A percentile compares a stretch with the other conserved stretches of the same genome.
phyloP scores from a whole-genome alignment of 1,140 invertebrate species.

The Ditylenchus dipsaci region DNA sequence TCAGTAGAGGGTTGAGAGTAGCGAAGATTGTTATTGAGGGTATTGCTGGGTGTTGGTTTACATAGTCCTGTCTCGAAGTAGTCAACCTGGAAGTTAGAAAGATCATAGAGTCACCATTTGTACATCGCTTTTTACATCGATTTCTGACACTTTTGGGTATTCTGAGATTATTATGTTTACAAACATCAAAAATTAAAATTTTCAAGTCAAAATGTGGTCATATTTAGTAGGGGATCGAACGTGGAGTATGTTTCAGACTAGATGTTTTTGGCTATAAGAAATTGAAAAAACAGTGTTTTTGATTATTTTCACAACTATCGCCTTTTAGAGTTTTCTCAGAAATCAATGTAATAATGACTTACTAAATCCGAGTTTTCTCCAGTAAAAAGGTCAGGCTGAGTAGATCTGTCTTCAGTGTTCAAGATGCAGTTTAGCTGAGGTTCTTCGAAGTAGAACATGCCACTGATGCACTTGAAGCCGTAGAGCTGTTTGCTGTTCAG shows the following conservation, averaged over 20 bases:
- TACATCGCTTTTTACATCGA: too few relatives aligned
- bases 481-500: slow-evolving; percentile 51
- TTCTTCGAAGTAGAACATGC: slow-evolving; percentile 58
- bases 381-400: slow-evolving; percentile 53
- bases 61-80: slow-evolving; percentile 6
- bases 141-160: too few relatives aligned
- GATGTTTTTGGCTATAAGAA: too few relatives aligned
- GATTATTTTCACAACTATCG: too few relatives aligned
- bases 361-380: slow-evolving; percentile 56
- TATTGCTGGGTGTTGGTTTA: not conserved
- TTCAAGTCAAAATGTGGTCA: too few relatives aligned
- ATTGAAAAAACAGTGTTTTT: too few relatives aligned
- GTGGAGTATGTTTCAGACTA: too few relatives aligned
- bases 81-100: slow-evolving; percentile 16
- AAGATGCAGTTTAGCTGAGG: slow-evolving; percentile 57
- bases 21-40: not conserved
- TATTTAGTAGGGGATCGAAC: too few relatives aligned
- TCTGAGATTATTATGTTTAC: too few relatives aligned
- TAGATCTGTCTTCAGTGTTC: slow-evolving; percentile 51
- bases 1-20: not conserved
- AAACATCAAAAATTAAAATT: too few relatives aligned
- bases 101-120: not conserved
- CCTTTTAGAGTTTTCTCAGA: too few relatives aligned
- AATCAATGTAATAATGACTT: too few relatives aligned
- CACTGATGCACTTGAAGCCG: slow-evolving; percentile 51